Base-by-base conservation (phyloP, 2,113 vertebrate species). In the Grus americana region DNA sequence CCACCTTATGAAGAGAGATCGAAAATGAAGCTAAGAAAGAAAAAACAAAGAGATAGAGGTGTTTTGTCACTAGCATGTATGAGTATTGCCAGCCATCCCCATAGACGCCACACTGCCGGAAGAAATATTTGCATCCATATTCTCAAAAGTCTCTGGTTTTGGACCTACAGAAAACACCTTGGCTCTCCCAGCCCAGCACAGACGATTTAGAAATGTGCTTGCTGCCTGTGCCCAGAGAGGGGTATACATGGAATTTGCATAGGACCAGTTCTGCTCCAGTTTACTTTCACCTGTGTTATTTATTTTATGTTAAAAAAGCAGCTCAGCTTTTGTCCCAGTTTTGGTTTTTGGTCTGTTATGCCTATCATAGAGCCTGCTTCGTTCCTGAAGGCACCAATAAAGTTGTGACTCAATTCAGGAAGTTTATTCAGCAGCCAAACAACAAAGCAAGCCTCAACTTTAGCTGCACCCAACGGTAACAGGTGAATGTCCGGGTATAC, bases 21-120 rank as follows among this genome's bases (percentile, higher is more conserved):
- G 95, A 94, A 12, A 96, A 86, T 73, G 95, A 97, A 79, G 88
- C 98, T 99, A 95, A 42, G n/a, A 55, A 61, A 75, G 20, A 34
- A 74, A 47, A 62, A 26, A 79, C 16, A 7, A 4, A 46, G 18
- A 46, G 46, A 46, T 42, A 85, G 12, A 90, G 2, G 2, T 27
- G 32, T 52, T 72, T 38, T 55, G 59, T 88, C 58, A 90, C 29
- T 46, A 42, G 38, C 13, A 59, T 2, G 1, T 54, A 61, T 0
- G 0, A 88, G 23, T 23, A 85, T 20, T 44, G n/a, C 34, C 68
- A 38, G 40, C 40, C 9, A 57, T 32, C 32, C 34, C 52, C 36
- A 38, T 9, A 67, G 59, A 86, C 20, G 23, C 17, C 58, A 36
- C 5, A 4, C 32, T 23, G 7, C n/a, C 46, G 1, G 1, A 86